Conservation (phyloP, 2,797 vertebrate species). For the Centropyge bicolor region DNA sequence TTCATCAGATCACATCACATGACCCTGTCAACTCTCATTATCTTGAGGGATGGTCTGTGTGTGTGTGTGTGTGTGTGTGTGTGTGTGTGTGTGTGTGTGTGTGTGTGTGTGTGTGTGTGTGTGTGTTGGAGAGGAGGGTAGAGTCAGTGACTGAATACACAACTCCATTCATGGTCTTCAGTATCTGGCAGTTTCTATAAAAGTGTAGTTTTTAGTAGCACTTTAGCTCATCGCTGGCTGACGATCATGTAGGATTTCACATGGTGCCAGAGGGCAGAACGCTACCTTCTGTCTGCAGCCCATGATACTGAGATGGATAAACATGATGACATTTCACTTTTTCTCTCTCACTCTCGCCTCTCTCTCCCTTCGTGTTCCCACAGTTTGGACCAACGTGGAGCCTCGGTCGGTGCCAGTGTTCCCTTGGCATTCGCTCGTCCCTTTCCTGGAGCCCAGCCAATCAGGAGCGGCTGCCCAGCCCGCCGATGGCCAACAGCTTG, state of each 20-base stretch:
- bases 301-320: slow-evolving; percentile 44
- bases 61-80: slow-evolving; percentile 10
- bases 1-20: slow-evolving; percentile 59
- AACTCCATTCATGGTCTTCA: slow-evolving; percentile 56
- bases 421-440: slow-evolving; percentile 96
- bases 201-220: slow-evolving; percentile 58
- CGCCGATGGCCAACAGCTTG: slow-evolving; percentile 90
- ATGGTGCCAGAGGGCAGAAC: slow-evolving; percentile 56
- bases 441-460: slow-evolving; percentile 95
- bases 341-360: slow-evolving; percentile 24
- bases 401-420: slow-evolving; percentile 95
- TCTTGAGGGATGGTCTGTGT: slow-evolving; percentile 40
- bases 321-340: slow-evolving; percentile 65
- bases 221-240: slow-evolving; percentile 38
- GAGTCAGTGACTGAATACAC: slow-evolving; percentile 49
- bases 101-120: slow-evolving; percentile 13
- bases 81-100: slow-evolving; percentile 11
- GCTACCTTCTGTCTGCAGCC: slow-evolving; percentile 51
- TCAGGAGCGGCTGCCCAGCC: slow-evolving; percentile 89
- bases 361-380: slow-evolving; percentile 51
- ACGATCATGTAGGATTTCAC: slow-evolving; percentile 40
- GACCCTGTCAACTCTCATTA: slow-evolving; percentile 57
- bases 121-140: slow-evolving; percentile 38
- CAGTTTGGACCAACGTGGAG: slow-evolving; percentile 98
- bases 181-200: slow-evolving; percentile 34